phyloP scores from a whole-genome alignment of 2,797 vertebrate species.

The Phalanger gymnotis region DNA sequence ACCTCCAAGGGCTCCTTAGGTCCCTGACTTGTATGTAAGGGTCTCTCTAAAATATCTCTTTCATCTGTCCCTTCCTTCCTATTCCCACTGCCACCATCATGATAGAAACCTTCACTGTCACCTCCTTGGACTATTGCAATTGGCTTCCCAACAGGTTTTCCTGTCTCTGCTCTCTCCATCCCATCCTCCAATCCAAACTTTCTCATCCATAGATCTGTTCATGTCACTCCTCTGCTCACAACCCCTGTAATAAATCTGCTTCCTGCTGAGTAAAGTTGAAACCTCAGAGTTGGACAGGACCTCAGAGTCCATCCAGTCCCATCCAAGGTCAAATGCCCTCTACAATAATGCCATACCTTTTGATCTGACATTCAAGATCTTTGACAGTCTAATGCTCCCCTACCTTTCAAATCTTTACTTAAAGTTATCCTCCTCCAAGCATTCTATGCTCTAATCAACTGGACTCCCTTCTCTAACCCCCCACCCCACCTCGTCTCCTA shows the following conservation, averaged over 20 bases:
- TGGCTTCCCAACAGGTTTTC: not conserved
- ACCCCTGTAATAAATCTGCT: not conserved
- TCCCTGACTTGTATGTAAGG: not conserved
- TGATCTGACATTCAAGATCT: not conserved
- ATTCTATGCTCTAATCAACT: not conserved
- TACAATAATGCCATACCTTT: not conserved
- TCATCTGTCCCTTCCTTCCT: not conserved
- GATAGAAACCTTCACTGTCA: not conserved
- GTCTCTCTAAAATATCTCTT: not conserved
- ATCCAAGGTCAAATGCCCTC: not conserved
- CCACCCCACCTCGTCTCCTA: not conserved
- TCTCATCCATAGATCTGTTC: not conserved
- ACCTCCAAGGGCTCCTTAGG: not conserved
- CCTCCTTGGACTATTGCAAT: not conserved
- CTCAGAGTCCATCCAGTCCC: not conserved
- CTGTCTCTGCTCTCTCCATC: not conserved
- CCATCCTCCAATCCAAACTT: not conserved
- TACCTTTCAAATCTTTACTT: not conserved
- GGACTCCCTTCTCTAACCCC: not conserved
- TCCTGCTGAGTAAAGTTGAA: not conserved
- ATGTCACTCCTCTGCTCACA: not conserved
- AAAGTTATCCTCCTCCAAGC: not conserved
- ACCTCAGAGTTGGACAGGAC: not conserved
- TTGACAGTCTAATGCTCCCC: not conserved
- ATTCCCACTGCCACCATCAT: not conserved